A percentile compares a stretch with the other conserved stretches of the same genome.
Evolutionary conservation across 2,113 vertebrate species (phyloP).

Genomic region (Engystomops pustulosus): DNA sequence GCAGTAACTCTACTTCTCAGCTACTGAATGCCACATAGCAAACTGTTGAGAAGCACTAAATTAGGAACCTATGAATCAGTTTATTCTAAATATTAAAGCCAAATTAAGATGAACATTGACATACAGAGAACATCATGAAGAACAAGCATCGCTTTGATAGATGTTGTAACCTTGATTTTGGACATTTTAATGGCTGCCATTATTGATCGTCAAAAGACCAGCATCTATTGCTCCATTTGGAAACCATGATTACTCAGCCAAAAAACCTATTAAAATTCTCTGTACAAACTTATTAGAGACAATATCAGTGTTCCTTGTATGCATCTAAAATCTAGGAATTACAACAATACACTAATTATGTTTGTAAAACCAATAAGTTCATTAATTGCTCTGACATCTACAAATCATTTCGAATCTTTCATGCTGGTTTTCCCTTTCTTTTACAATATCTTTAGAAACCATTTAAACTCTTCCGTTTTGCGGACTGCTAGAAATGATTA

Average conservation of each 20-base stretch:
- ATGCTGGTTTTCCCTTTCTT: constrained; percentile 52
- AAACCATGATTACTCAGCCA: too few species aligned
- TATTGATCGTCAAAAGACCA: too few species aligned
- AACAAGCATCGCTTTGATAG: too few species aligned
- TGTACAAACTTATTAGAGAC: neutral
- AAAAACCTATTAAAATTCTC: neutral
- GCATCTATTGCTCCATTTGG: too few species aligned
- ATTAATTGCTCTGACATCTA: constrained; percentile 38
- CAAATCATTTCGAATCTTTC: constrained; percentile 37
- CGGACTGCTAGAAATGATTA: constrained; percentile 63
- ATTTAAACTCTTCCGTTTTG: constrained; percentile 59
- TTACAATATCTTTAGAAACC: constrained; percentile 54
- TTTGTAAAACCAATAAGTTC: constrained; percentile 45
- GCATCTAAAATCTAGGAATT: neutral
- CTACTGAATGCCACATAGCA: too few species aligned
- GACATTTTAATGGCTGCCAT: too few species aligned
- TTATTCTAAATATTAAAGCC: too few species aligned
- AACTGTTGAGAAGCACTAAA: neutral
- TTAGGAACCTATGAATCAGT: too few species aligned
- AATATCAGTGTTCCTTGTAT: neutral
- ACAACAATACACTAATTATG: constrained; percentile 27
- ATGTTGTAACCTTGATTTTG: too few species aligned
- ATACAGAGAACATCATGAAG: too few species aligned
- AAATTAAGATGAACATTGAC: too few species aligned
- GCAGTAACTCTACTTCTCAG: too few species aligned